A percentile compares a stretch with the other conserved stretches of the same genome.
phyloP scores from a whole-genome alignment of 2,797 vertebrate species.

The Bucorvus abyssinicus region DNA sequence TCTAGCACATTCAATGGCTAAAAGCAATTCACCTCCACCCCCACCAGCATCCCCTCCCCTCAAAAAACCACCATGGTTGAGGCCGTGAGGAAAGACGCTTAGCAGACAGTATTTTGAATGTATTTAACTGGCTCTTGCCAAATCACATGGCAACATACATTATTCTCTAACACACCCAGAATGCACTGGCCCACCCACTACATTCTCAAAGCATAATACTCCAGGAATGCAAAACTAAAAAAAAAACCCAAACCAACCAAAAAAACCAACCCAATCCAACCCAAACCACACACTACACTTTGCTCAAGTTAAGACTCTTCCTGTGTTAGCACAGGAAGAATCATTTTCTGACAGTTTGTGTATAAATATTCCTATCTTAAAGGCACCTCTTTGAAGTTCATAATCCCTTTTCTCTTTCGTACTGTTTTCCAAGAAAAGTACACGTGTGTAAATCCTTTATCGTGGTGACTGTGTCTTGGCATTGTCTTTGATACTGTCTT shows the following conservation, averaged over 20 bases:
- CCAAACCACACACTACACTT: no score
- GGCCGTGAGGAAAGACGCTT: background rate
- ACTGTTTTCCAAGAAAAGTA: background rate
- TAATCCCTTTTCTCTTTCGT: background rate
- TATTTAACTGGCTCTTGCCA: background rate
- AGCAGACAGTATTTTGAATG: background rate
- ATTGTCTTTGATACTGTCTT: background rate
- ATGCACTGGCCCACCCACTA: no score
- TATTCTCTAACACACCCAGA: background rate
- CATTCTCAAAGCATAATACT: background rate
- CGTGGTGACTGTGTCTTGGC: background rate
- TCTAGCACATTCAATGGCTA: background rate
- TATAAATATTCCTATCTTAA: background rate
- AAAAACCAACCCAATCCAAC: background rate
- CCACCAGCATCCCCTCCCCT: background rate
- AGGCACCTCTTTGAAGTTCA: constrained; percentile 6
- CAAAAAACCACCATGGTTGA: background rate
- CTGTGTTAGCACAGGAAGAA: background rate
- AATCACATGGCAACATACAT: background rate
- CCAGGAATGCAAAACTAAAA: background rate
- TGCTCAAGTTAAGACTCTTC: background rate
- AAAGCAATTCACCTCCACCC: background rate
- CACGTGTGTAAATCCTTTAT: background rate
- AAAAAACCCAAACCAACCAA: background rate
- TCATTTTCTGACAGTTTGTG: background rate